phyloP scores from a whole-genome alignment of 2,888 invertebrate genomes.

The Drosophila pseudotakahashii region DNA sequence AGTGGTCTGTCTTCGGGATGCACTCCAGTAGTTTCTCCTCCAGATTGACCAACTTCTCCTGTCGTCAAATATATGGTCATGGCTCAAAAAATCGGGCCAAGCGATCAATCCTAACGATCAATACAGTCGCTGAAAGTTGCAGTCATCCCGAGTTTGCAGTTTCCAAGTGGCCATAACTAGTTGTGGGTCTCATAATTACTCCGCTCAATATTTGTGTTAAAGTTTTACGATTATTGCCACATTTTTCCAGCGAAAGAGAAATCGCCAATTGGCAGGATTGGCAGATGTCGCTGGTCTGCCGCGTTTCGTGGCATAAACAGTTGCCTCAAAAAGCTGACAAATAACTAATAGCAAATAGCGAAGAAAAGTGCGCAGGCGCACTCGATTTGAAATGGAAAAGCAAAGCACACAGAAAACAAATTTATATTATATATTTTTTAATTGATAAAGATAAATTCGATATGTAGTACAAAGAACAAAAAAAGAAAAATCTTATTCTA shows the following conservation, averaged over 20 bases:
- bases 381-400: conserved; percentile 53
- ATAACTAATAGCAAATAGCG: conserved; percentile 33
- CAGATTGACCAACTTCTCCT: conserved; percentile 27
- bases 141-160: conserved; percentile 28
- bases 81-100: conserved; percentile 30
- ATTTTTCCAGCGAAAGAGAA: conserved; percentile 77
- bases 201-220: conserved; percentile 74
- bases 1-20: background rate
- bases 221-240: conserved; percentile 74
- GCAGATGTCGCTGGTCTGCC: conserved; percentile 48
- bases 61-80: conserved; percentile 19
- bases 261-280: conserved; percentile 61
- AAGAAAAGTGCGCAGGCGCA: conserved; percentile 68
- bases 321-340: conserved; percentile 34
- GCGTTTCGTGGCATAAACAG: conserved; percentile 51
- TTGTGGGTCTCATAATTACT: conserved; percentile 66
- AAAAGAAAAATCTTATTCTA: too few species aligned
- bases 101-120: conserved; percentile 34
- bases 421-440: too few species aligned
- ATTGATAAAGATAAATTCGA: too few species aligned
- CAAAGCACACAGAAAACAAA: conserved; percentile 1
- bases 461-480: too few species aligned
- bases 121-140: conserved; percentile 30
- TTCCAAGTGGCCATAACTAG: conserved; percentile 18
- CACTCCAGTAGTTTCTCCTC: conserved; percentile 5